These are phyloP conservation scores for Melangyna quadrimaculata DNA, from an alignment of 2,888 invertebrate species.

Conservation along the genomic window DNA sequence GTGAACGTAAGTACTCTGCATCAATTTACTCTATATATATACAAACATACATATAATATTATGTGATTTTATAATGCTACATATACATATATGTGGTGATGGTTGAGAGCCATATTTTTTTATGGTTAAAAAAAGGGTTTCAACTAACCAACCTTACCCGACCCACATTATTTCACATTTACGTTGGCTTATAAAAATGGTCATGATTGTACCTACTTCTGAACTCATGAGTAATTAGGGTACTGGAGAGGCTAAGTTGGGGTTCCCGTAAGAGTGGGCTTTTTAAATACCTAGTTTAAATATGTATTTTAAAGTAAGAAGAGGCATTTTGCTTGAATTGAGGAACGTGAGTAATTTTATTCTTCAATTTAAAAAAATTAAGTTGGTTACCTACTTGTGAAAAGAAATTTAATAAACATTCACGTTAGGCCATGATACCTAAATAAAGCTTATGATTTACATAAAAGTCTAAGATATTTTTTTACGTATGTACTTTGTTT, in stretches of 20 bases:
- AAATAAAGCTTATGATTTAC: too few species aligned
- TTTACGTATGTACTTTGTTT: too few species aligned
- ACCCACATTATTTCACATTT: slow-evolving; percentile 32
- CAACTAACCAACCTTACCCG: background rate
- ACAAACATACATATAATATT: background rate
- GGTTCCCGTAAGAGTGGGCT: background rate
- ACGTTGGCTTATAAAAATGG: slow-evolving; percentile 54
- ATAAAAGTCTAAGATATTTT: too few species aligned
- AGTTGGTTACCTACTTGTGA: too few species aligned
- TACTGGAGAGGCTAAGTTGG: background rate
- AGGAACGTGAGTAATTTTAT: background rate
- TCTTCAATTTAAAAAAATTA: too few species aligned
- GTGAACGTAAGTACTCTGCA: slow-evolving; percentile 84
- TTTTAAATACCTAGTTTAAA: background rate
- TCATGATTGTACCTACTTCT: slow-evolving; percentile 49
- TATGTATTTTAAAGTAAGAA: background rate
- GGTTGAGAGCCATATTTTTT: slow-evolving; percentile 3
- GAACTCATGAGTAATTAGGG: background rate
- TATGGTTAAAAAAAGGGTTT: background rate
- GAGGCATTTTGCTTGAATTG: background rate
- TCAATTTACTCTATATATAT: background rate
- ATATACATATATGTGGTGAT: too few species aligned
- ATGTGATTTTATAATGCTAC: slow-evolving; percentile 2
- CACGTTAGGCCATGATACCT: too few species aligned
- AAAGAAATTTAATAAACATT: too few species aligned